Percentiles rank a stretch among this genome's conserved stretches.
Conservation (phyloP, 2,113 vertebrate species). For the Clarias gariepinus region DNA sequence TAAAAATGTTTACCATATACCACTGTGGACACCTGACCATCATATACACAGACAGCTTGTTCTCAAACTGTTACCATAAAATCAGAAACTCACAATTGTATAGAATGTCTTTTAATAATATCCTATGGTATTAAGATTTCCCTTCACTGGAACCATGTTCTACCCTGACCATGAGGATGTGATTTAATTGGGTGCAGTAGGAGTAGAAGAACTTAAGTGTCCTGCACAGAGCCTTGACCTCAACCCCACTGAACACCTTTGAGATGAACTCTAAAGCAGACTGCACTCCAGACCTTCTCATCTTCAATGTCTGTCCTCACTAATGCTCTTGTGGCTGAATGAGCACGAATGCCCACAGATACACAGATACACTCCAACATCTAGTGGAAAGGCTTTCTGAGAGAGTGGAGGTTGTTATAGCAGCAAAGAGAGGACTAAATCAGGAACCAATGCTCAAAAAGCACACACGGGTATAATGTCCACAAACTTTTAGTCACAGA, state of each 20-base stretch:
- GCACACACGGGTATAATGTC: background rate
- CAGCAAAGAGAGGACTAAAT: background rate
- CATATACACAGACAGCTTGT: background rate
- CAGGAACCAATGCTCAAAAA: background rate
- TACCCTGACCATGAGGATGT: background rate
- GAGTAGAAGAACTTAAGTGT: background rate
- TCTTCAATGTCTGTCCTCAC: background rate
- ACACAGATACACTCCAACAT: background rate
- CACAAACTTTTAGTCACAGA: background rate
- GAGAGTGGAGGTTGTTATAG: background rate
- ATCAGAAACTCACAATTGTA: background rate
- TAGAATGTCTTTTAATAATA: background rate
- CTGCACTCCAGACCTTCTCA: background rate
- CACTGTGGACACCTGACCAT: background rate
- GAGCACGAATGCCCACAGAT: background rate
- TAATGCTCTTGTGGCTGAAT: background rate
- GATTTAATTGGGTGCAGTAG: background rate
- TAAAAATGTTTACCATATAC: slow-evolving; percentile 30
- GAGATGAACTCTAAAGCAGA: background rate
- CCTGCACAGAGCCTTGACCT: background rate
- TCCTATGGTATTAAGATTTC: background rate
- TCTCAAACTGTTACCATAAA: background rate
- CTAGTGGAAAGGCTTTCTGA: background rate
- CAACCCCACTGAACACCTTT: background rate
- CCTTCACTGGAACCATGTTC: background rate